Evolutionary conservation across 2,888 invertebrate species (phyloP), one percentile per base, ranked within the genome.

Genomic region (Cordilura impudica): DNA sequence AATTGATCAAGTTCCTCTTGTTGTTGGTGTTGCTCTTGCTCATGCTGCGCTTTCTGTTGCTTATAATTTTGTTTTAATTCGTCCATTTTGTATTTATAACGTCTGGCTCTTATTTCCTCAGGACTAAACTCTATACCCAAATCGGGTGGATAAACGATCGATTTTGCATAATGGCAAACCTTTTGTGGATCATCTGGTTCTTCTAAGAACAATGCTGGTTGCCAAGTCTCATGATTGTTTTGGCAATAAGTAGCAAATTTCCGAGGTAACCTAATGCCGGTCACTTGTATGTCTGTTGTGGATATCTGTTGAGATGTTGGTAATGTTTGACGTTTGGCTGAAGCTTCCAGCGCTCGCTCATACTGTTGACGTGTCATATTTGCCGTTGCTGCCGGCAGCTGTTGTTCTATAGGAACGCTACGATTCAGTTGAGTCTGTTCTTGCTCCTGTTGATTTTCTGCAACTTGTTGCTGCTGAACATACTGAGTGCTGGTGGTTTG

Each of bases 201-300:
- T 54, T 90, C 90, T 1, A 90, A 78, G 43, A 86, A 89, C 16
- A 90, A 75, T 2, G 88, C 87, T n/a, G 89, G 89, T 72, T 87
- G 87, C 90, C 90, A 90, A 18, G 87, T 87, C 78, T 90, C 90
- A 74, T 88, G 87, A 70, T 89, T 88, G 77, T 90, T 90, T 16
- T 85, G 86, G 14, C 88, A 87, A 67, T 84, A 86, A 0, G 86
- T 81, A 31, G 88, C 84, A 82, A 90, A 90, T 77, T 88, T 88
- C 2, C 85, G 83, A n/a, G 89, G 88, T 49, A 89, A 65, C 31
- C 87, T 86, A 21, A 88, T 83, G 43, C 87, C 87, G 16, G 81
- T 78, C 2, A 89, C 82, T 23, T 81, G 14, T 18, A 77, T 71
- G 29, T 67, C 35, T 23, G 65, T 56, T 51, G 39, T 58, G 26